Evolutionary conservation across 2,113 vertebrate species (phyloP), one percentile per base, ranked within the genome.

Genomic region (Hippocampus comes): DNA sequence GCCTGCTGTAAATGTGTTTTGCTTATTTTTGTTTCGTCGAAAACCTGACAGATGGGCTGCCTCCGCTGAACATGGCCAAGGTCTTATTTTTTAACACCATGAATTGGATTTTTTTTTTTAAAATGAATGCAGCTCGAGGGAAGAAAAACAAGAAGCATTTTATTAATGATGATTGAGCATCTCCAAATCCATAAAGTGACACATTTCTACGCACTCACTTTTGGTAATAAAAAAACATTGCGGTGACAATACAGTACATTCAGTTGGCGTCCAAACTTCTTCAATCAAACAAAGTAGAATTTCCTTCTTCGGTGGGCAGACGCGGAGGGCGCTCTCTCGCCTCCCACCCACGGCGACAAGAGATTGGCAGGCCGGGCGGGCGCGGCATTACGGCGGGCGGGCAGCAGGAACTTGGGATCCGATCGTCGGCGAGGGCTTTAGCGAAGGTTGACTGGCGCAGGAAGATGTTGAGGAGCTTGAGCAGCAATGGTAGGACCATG

Each of bases 401-500:
- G 78, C 84, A 79, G 84, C 68, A 80, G 59, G 73, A 66, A 0
- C 71, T 71, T 53, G 38, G 70, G 72, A 68, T 34, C 66, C 59
- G 73, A 48, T 70, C 46, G 2, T 53, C 0, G n/a, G 72, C 73
- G 6, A 67, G 7, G 8, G 81, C 74, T 80, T 73, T 59, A 27
- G 65, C 34, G 69, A 79, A 51, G 69, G 77, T 77, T 0, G 88
- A 82, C 71, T 88, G 90, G 70, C 84, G 86, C 73, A 91, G 84
- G 83, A 91, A 87, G 82, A 91, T 75, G 80, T 87, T 87, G 74
- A 92, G 84, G 75, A 92, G 88, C 81, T 92, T 89, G 63, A 92
- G 89, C 78, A 90, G 83, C 78, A 78, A 84, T 17, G 82, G 87
- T 75, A 91, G 77, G 82, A 93, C 85, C 92, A 93, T 93, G 90